Percentiles rank a stretch among this genome's conserved stretches.
phyloP scores from a whole-genome alignment of 1,140 invertebrate species.

The Eupeodes corollae region DNA sequence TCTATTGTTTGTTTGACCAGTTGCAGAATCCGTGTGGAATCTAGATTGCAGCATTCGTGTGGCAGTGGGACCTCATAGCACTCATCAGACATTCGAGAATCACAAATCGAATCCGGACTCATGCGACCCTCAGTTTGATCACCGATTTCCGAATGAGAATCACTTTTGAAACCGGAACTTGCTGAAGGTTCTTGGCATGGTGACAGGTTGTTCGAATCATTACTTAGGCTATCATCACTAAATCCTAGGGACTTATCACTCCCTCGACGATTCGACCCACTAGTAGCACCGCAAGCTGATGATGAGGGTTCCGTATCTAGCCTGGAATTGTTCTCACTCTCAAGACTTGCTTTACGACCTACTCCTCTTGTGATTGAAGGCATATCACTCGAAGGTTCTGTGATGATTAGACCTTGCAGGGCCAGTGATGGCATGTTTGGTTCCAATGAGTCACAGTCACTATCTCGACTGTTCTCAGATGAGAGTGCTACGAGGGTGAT shows the following conservation, averaged over 20 bases:
- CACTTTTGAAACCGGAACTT: constrained; percentile 36
- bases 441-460: constrained; percentile 34
- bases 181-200: constrained; percentile 36
- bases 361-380: constrained; percentile 72
- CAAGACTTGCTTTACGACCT: constrained; percentile 51
- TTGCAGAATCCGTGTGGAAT: constrained; percentile 66
- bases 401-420: constrained; percentile 53
- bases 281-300: neutral
- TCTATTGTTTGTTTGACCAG: constrained; percentile 74
- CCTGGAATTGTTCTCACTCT: constrained; percentile 36
- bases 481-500: constrained; percentile 62
- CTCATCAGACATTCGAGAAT: constrained; percentile 37
- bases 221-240: constrained; percentile 54
- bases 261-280: constrained; percentile 36
- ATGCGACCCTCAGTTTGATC: constrained; percentile 35
- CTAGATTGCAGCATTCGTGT: constrained; percentile 63
- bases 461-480: constrained; percentile 52
- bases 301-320: constrained; percentile 2
- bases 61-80: constrained; percentile 62
- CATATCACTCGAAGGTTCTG: constrained; percentile 59
- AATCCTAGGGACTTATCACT: constrained; percentile 53
- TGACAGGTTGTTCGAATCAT: constrained; percentile 43
- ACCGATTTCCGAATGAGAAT: constrained; percentile 35
- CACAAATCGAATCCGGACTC: constrained; percentile 35
- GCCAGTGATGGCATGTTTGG: constrained; percentile 34